A percentile compares a stretch with the other conserved stretches of the same genome.
Evolutionary conservation across 2,113 vertebrate species (phyloP).

Genomic region (Emydura subglobosa): DNA sequence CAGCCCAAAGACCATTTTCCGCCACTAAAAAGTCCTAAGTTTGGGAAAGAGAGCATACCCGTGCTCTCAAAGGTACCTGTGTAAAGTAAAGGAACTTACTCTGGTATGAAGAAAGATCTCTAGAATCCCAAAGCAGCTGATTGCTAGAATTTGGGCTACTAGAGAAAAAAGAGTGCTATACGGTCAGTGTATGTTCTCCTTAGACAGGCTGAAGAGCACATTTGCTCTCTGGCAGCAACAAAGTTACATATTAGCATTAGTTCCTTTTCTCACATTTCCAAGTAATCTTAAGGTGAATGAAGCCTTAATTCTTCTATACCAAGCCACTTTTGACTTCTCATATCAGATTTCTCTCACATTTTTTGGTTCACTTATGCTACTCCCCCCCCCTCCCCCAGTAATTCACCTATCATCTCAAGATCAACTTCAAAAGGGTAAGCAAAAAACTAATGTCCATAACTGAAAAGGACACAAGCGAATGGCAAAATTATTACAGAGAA

Average conservation of each 20-base stretch:
- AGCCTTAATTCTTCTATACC: background rate
- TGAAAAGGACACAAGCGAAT: background rate
- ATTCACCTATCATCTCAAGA: background rate
- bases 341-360: background rate
- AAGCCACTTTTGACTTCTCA: background rate
- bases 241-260: rapidly evolving
- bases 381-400: background rate
- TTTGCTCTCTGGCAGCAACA: background rate
- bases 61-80: background rate
- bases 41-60: background rate
- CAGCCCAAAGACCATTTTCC: background rate
- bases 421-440: background rate
- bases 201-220: background rate
- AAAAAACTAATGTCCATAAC: background rate
- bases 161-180: background rate
- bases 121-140: background rate
- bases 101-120: background rate
- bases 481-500: rapidly evolving
- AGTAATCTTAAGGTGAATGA: background rate
- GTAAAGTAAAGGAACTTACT: background rate
- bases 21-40: background rate
- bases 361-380: background rate
- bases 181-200: background rate
- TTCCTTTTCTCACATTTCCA: background rate
- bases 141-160: background rate